Conservation (phyloP, 2,113 vertebrate genomes). For the Megaptera novaeangliae region DNA sequence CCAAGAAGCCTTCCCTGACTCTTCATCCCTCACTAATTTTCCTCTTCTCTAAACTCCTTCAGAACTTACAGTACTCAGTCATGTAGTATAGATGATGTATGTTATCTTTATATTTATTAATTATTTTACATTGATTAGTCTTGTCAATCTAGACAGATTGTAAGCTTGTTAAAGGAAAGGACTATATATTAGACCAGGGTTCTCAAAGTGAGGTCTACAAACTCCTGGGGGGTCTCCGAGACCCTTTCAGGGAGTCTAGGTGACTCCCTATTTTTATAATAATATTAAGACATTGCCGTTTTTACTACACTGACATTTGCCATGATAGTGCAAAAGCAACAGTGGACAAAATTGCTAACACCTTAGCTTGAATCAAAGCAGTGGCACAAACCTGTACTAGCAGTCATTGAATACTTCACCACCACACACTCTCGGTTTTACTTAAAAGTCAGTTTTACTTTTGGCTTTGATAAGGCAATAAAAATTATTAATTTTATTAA, state of each 20-base stretch:
- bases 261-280: neutral
- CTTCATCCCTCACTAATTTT: neutral
- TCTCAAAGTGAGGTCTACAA: neutral
- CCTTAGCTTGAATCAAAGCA: neutral
- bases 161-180: neutral
- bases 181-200: neutral
- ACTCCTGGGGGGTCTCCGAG: neutral
- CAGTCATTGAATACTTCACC: neutral
- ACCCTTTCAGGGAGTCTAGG: neutral
- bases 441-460: neutral
- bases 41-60: neutral
- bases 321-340: neutral
- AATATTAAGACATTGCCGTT: neutral
- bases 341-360: neutral
- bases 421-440: neutral
- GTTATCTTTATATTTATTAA: neutral
- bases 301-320: neutral
- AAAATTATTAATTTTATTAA: neutral
- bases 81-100: neutral
- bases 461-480: neutral
- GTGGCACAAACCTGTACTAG: neutral
- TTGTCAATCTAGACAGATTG: neutral
- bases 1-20: neutral
- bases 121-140: neutral
- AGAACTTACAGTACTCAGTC: neutral